Percentiles rank a stretch among this genome's conserved stretches.
These are phyloP conservation scores for Dusona sp. DNA, from an alignment of 2,888 invertebrate species.

Conservation along the genomic window DNA sequence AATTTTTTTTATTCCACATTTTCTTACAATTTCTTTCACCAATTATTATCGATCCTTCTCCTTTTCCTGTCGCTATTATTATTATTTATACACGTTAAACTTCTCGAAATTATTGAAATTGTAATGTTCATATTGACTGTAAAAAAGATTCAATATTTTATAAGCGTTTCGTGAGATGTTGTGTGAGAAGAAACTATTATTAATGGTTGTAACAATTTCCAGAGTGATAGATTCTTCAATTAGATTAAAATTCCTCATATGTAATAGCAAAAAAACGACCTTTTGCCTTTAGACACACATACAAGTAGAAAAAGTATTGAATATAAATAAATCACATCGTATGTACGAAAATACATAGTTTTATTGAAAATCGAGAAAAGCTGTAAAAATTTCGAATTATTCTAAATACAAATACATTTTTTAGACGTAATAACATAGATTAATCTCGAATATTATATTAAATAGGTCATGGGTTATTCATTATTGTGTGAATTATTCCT, in stretches of 20 bases:
- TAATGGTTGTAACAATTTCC: too few relatives aligned
- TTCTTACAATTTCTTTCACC: constrained; percentile 14
- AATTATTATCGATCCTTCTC: neutral
- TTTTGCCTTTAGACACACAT: neutral
- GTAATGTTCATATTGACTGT: too few relatives aligned
- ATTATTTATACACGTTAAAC: neutral
- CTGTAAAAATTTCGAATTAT: neutral
- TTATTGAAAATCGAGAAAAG: neutral
- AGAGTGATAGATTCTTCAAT: neutral
- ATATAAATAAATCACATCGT: constrained; percentile 9
- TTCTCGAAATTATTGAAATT: neutral
- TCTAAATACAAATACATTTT: neutral
- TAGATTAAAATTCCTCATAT: neutral
- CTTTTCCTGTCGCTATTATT: neutral
- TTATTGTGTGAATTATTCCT: constrained; percentile 72
- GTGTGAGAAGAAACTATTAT: too few relatives aligned
- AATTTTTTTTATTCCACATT: constrained; percentile 52
- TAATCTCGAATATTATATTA: neutral
- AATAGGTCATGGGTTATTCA: constrained; percentile 75
- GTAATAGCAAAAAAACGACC: neutral
- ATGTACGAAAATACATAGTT: neutral
- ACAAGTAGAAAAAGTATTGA: neutral
- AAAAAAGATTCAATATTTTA: too few relatives aligned
- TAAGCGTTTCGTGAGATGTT: too few relatives aligned
- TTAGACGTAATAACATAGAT: neutral